Percentiles rank a stretch among this genome's conserved stretches.
Conservation (phyloP, 1,140 invertebrate species). For the Acyrthosiphon pisum region DNA sequence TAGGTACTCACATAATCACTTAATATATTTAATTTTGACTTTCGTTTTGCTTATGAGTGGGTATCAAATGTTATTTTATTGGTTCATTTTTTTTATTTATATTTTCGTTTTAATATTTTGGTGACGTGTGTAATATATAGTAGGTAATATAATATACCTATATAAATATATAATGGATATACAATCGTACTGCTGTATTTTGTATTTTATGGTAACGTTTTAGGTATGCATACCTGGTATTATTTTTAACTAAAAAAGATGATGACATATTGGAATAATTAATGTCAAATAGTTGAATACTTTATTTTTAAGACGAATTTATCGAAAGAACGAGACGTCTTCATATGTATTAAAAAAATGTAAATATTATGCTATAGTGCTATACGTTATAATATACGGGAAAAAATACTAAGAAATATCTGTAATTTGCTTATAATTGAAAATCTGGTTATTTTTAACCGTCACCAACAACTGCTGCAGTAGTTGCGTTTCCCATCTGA, state of each 20-base stretch:
- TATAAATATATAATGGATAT: neutral
- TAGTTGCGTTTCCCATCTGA: neutral
- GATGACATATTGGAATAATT: neutral
- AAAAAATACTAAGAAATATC: neutral
- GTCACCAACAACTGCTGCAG: neutral
- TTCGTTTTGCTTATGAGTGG: no score
- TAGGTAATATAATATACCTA: no score
- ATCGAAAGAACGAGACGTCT: neutral
- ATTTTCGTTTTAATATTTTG: neutral
- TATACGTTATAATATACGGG: neutral
- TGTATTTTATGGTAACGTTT: neutral
- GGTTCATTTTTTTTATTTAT: neutral
- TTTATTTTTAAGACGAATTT: neutral
- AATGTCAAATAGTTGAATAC: neutral
- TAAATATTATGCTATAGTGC: neutral
- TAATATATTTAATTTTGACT: neutral
- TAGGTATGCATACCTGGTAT: neutral
- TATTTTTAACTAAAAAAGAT: neutral
- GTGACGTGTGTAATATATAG: neutral
- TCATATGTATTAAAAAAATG: neutral
- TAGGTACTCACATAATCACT: neutral
- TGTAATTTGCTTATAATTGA: neutral
- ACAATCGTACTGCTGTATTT: neutral
- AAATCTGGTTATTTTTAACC: neutral
- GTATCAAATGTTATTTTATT: neutral